Evolutionary conservation across 1,140 invertebrate genomes (phyloP).

Genomic region (Geopemphigus sp.): DNA sequence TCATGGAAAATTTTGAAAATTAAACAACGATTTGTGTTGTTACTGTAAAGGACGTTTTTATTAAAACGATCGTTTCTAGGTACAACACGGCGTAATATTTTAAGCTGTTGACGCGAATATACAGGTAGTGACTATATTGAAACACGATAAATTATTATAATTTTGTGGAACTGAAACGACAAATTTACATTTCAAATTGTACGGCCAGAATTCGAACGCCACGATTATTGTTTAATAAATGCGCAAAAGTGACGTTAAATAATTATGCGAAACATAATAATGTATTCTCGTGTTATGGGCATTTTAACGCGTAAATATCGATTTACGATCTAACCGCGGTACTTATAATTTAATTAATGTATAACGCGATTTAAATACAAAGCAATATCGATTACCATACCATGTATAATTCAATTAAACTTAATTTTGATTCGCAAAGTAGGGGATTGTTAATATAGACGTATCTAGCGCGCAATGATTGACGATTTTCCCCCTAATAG

Average conservation of each 20-base stretch:
- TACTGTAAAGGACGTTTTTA: too few species aligned
- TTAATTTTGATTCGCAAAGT: conserved; percentile 1
- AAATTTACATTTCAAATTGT: background rate
- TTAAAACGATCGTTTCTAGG: too few species aligned
- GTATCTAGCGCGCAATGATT: background rate
- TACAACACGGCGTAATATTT: too few species aligned
- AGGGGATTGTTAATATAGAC: background rate
- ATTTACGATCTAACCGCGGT: background rate
- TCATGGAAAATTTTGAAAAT: too few species aligned
- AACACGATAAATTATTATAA: background rate
- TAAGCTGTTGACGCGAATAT: too few species aligned
- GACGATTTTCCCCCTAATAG: too few species aligned
- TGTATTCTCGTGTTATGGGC: background rate
- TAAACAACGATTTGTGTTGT: too few species aligned
- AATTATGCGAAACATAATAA: background rate
- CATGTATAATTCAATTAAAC: background rate
- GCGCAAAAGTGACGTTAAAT: background rate
- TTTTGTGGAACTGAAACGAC: background rate
- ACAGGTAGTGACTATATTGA: too few species aligned
- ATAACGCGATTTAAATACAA: conserved; percentile 29
- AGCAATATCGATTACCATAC: background rate
- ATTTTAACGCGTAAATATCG: background rate
- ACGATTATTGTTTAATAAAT: background rate
- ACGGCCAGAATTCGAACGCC: background rate
- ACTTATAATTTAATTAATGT: background rate